Base-by-base conservation (phyloP, 2,113 vertebrate genomes). In the Clinocottus analis region DNA sequence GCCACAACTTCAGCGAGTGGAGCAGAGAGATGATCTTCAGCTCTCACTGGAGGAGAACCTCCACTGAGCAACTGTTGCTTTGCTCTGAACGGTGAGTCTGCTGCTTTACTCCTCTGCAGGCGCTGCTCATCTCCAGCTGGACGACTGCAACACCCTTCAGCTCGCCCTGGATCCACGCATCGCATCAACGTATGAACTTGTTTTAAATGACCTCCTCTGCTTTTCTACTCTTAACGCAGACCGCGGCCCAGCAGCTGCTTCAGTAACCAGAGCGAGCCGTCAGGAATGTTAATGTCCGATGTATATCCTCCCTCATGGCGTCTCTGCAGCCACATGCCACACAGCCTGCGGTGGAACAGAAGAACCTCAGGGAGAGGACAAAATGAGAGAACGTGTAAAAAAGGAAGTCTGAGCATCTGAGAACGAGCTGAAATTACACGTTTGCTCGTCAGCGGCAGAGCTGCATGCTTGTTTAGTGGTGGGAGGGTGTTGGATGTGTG, bases 361-460 rank as follows among this genome's bases (percentile, higher is more conserved):
- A 13, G 71, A 66, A 43, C 60, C n/a, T 33, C 43, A 73, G 63
- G 81, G 84, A 75, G 77, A 66, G 47, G 23, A 70, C 29, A 75
- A 82, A 82, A 78, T 86, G 71, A 79, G 37, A 74, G 72, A 82
- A 74, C 51, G 75, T 77, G 70, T 86, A 83, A 84, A 89, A 85
- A 43, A 73, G 84, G 84, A 87, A 86, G 85, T 71, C 45, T 47
- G 39, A 31, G 63, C 47, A 80, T 84, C 74, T 84, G 68, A 83
- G 81, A 88, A 83, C 35, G 41, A 75, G 62, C 47, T 83, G 85
- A 90, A 92, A 93, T 91, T 91, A 47, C 75, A 91, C 53, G 86
- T 88, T 82, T 90, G 53, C 81, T 59, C 6, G 47, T 58, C 77
- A 76, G 87, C 47, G 43, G 73, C 62, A 67, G 59, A 77, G 79